phyloP scores from a whole-genome alignment of 64 coral and sea anemone genomes.

The Montipora foliosa region DNA sequence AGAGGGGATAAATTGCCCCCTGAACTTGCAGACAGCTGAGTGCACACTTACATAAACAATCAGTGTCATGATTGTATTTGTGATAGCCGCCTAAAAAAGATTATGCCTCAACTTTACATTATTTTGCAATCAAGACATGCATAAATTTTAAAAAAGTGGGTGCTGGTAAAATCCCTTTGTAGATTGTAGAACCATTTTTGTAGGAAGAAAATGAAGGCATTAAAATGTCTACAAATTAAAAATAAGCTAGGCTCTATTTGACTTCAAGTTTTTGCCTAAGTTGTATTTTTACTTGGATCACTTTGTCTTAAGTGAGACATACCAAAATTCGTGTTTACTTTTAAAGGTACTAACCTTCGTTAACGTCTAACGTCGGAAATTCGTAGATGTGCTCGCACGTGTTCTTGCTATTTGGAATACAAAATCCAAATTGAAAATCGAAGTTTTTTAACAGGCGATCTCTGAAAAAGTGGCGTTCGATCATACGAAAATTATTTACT shows the following conservation, averaged over 20 bases:
- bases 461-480: slow-evolving; percentile 95
- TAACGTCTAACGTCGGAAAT: slow-evolving; percentile 85
- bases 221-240: not conserved
- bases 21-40: no score
- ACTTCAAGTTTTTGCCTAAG: no score
- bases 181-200: no score
- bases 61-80: no score
- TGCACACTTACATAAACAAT: no score
- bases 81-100: no score
- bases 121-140: no score
- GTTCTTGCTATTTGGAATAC: slow-evolving; percentile 99
- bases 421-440: slow-evolving; percentile 98
- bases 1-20: no score
- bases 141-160: no score
- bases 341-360: slow-evolving; percentile 74
- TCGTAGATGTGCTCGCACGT: slow-evolving; percentile 99
- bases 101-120: no score
- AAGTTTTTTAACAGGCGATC: slow-evolving; percentile 96
- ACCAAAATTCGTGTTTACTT: not conserved
- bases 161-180: no score
- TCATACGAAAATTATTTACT: slow-evolving; percentile 97
- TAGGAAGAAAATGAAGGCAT: no score
- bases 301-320: not conserved
- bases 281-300: not conserved
- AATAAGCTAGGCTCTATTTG: not conserved